A percentile compares a stretch with the other conserved stretches of the same genome.
These are phyloP conservation scores for Lophotriccus pileatus DNA, from an alignment of 2,797 vertebrate species.

Conservation along the genomic window DNA sequence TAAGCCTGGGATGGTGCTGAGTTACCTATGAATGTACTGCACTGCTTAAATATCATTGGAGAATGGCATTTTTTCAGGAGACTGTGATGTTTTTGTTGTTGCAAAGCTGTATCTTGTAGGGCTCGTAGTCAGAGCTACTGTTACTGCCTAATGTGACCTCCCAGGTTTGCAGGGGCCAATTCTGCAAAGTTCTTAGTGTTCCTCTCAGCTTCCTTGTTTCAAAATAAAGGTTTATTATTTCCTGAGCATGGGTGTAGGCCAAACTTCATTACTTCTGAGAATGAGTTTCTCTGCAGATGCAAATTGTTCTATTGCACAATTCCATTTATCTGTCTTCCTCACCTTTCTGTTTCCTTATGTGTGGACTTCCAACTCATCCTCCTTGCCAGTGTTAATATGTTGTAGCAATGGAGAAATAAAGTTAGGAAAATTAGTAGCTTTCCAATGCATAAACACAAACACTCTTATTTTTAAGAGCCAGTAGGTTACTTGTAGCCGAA, in stretches of 20 bases:
- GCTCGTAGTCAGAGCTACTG: fast-evolving
- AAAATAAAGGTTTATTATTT: constrained; percentile 4
- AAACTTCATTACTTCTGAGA: neutral
- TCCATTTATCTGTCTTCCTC: neutral
- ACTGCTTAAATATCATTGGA: neutral
- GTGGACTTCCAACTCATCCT: neutral
- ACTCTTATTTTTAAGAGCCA: neutral
- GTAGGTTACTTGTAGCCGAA: neutral
- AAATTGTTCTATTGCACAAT: neutral
- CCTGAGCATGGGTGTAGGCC: neutral
- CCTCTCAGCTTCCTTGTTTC: neutral
- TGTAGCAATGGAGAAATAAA: neutral
- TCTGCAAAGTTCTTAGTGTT: neutral
- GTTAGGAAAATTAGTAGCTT: neutral
- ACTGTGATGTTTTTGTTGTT: neutral
- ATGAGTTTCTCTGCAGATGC: neutral
- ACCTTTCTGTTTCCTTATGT: neutral
- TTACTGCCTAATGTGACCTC: neutral
- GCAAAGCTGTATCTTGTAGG: neutral
- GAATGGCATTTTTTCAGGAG: neutral
- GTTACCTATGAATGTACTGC: neutral
- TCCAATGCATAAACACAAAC: neutral
- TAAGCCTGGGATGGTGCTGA: neutral
- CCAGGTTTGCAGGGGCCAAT: neutral
- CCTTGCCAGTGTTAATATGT: neutral